Evolutionary conservation across 2,113 vertebrate species (phyloP).

Genomic region (Xiphophorus hellerii): DNA sequence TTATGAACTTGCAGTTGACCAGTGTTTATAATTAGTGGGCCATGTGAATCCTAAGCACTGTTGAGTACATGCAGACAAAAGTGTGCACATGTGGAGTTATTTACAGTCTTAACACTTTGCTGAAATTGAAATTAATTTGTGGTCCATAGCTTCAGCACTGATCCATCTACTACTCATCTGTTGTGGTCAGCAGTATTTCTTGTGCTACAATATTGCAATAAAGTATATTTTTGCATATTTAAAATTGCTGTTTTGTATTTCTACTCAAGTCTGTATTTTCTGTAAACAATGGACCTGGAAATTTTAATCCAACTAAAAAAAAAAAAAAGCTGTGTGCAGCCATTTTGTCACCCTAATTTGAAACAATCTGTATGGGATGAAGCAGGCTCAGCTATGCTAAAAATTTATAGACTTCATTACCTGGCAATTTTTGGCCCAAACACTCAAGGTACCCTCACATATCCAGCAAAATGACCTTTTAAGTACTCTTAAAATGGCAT

Average conservation of each 20-base stretch:
- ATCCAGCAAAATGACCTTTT: no score
- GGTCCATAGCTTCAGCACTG: constrained; percentile 62
- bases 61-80: constrained; percentile 37
- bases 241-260: constrained; percentile 10
- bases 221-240: constrained; percentile 97
- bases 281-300: background rate
- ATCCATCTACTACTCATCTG: constrained; percentile 50
- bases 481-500: no score
- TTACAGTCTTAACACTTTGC: constrained; percentile 36
- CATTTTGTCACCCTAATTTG: no score
- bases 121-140: constrained; percentile 49
- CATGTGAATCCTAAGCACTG: constrained; percentile 35
- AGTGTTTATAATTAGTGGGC: constrained; percentile 51
- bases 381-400: no score
- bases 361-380: no score
- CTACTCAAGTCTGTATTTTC: background rate
- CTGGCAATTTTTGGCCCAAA: no score
- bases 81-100: constrained; percentile 31
- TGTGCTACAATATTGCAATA: constrained; percentile 90
- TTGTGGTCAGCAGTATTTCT: constrained; percentile 68
- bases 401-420: no score
- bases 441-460: no score
- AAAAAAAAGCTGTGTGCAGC: no score
- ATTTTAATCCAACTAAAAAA: no score
- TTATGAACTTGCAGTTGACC: constrained; percentile 50